These are phyloP conservation scores for Phalera bucephala DNA, from an alignment of 2,888 invertebrate species.

Conservation along the genomic window DNA sequence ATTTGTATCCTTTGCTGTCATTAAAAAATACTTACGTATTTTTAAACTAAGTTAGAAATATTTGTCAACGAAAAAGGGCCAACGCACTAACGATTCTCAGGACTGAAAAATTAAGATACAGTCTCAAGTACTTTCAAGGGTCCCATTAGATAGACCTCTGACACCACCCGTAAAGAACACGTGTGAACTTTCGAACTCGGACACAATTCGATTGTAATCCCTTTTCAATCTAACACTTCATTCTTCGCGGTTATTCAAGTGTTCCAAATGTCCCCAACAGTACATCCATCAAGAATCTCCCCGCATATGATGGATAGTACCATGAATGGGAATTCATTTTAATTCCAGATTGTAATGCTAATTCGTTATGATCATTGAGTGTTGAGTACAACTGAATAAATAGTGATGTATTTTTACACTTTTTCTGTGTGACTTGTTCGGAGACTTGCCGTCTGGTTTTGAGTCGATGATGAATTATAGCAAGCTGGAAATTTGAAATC, in stretches of 20 bases:
- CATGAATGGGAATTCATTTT: conserved; percentile 73
- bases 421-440: too few relatives aligned
- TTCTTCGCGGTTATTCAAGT: conserved; percentile 70
- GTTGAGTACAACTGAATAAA: conserved; percentile 54
- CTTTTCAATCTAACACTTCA: conserved; percentile 46
- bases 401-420: conserved; percentile 27
- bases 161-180: conserved; percentile 59
- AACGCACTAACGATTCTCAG: too few relatives aligned
- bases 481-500: too few relatives aligned
- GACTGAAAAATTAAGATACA: too few relatives aligned
- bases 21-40: too few relatives aligned
- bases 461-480: too few relatives aligned
- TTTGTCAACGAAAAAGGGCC: too few relatives aligned
- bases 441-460: too few relatives aligned
- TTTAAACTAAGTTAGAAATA: too few relatives aligned
- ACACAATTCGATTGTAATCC: conserved; percentile 46
- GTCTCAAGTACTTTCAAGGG: too few relatives aligned
- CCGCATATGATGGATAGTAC: conserved; percentile 65
- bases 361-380: conserved; percentile 61
- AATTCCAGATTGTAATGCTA: conserved; percentile 75
- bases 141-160: too few relatives aligned
- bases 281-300: conserved; percentile 39
- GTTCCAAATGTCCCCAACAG: conserved; percentile 71
- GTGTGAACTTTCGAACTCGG: conserved; percentile 72
- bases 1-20: too few relatives aligned